Base-by-base conservation (phyloP, 2,888 invertebrate genomes). In the Protonemura montana region DNA sequence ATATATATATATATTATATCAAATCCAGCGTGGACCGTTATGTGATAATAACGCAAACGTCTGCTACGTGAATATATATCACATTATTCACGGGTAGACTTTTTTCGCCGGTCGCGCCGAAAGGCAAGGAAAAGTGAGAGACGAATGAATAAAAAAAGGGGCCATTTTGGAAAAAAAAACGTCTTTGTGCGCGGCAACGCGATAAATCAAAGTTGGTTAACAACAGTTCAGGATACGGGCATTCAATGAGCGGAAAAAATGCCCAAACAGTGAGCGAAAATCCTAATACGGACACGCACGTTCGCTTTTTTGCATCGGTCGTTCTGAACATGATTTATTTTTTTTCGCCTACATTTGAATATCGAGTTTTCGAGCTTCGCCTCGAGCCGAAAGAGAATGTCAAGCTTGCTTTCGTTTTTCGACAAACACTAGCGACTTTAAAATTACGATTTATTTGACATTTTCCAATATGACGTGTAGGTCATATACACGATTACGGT, bases 31-130 rank as follows among this genome's bases (percentile, higher is more conserved):
- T n/a, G 82, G 27, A 30, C 82, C 76, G 21, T 84, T 84, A 84
- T 84, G 59, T 84, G 84, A 84, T 84, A 84, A 84, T 84, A 84
- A 84, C 84, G 84, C 84, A 59, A 84, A 76, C 84, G 84, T 84
- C 84, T 84, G 84, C 84, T 84, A 59, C 84, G 26, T 84, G 84
- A 84, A 84, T 84, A 84, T 84, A 84, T 84, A 76, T 84, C 84
- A 84, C 84, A 84, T 84, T 76, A 84, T 84, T 84, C 84, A 84
- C 76, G 84, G 84, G 28, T 84, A 10, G 3, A 84, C 84, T 84
- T 84, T 84, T 81, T 84, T 26, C 28, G 27, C 84, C n/a, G n/a
- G n/a, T n/a, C 27, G 59, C 35, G 42, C 26, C 25, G 42, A 78
- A 78, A 35, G 76, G 59, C 26, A 35, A 85, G 85, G 29, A 27